Evolutionary conservation across 2,888 invertebrate species (phyloP), one percentile per base, ranked within the genome.

Genomic region (Helobdella robusta): DNA sequence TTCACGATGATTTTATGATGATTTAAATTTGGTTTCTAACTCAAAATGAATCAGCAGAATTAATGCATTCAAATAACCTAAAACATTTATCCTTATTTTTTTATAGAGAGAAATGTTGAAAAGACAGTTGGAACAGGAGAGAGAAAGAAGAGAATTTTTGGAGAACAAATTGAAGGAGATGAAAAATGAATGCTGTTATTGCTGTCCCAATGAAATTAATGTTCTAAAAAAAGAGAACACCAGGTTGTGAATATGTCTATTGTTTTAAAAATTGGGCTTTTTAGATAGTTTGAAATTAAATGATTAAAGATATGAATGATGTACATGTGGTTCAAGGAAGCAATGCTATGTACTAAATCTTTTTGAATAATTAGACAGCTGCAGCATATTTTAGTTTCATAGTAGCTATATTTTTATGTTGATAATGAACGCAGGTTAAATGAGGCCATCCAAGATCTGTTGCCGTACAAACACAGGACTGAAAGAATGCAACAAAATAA

Each of bases 401-500:
- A n/a, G n/a, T n/a, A n/a, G n/a, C n/a, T n/a, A n/a, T n/a, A n/a
- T n/a, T n/a, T n/a, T n/a, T n/a, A n/a, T n/a, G n/a, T n/a, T n/a
- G n/a, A n/a, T n/a, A n/a, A n/a, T n/a, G 56, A 59, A 71, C 71
- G 32, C 72, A 77, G 77, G 64, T 76, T 77, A 76, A 77, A 78
- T 67, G 74, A 75, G 64, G 70, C 74, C 71, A 76, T 76, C 15
- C 70, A 70, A 28, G 74, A 71, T 63, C 73, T 77, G 75, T 59
- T 76, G 65, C 75, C 76, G 72, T 76, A 75, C 70, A 77, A 77
- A 67, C 71, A 70, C 60, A 77, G 76, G 70, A 73, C 76, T 11
- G 77, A 77, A 61, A 75, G 74, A 65, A 69, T 77, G 15, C 75
- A 75, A 67, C 76, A 77, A 65, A 76, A 77, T 68, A 77, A 75